Conservation (phyloP, 2,888 invertebrate genomes). For the Lasioglossum oenotherae region DNA sequence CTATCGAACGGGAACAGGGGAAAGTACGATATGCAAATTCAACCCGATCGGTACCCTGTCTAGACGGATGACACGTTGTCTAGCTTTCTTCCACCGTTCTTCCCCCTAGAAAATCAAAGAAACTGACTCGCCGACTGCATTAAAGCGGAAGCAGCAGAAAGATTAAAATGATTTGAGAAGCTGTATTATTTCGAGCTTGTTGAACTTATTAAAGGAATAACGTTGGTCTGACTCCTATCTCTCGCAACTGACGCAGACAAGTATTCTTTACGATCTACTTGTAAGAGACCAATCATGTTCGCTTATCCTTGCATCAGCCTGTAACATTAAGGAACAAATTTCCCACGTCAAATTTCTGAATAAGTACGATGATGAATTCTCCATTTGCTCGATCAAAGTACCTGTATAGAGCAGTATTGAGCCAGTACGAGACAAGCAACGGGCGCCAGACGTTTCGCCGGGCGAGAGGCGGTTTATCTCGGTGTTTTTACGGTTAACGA, state of each 20-base stretch:
- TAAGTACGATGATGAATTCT: not conserved
- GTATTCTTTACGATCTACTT: no score
- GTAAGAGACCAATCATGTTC: not conserved
- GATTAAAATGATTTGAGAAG: no score
- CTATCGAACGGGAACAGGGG: conserved; percentile 51
- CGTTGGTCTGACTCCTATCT: no score
- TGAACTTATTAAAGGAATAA: no score
- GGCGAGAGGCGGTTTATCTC: conserved; percentile 9
- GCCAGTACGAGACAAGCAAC: conserved; percentile 1
- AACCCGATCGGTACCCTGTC: conserved; percentile 58
- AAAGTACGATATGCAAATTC: conserved; percentile 70
- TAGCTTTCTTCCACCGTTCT: conserved; percentile 52
- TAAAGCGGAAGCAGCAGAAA: no score
- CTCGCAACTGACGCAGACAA: no score
- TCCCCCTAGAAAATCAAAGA: conserved; percentile 11
- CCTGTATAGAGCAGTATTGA: not conserved
- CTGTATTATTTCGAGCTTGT: no score
- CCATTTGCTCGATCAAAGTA: not conserved
- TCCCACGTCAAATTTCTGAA: not conserved
- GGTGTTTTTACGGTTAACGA: conserved; percentile 37
- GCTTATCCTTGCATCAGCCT: not conserved
- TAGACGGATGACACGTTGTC: conserved; percentile 53
- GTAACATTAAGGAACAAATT: not conserved
- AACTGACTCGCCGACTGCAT: no score
- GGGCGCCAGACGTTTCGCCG: conserved; percentile 25